Base-by-base conservation (phyloP, 2,888 invertebrate genomes). In the Homarus gammarus region DNA sequence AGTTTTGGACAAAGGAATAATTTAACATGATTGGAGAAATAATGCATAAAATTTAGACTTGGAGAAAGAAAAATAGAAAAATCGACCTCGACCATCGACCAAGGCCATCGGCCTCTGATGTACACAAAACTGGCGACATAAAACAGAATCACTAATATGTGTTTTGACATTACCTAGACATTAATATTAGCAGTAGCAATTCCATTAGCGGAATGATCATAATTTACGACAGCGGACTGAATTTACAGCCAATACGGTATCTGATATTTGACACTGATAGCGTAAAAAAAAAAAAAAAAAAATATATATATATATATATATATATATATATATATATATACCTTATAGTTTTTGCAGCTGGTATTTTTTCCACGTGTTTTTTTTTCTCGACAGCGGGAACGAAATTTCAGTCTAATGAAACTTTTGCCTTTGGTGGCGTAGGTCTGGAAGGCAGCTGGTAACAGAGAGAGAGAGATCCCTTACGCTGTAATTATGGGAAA, bases 211-310 rank as follows among this genome's bases (percentile, higher is more conserved):
- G 56, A 12, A 61, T 79, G 61, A 79, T 44, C n/a, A n/a, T 51
- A 33, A 61, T 79, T 33, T 79, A n/a, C 56, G 44, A 79, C 61
- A 61, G 27, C 38, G 51, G 12, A 61, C 79, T 79, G 33, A 79
- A 22, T 61, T 79, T 79, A 61, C 79, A 10, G 79, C 27, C 61
- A 79, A 56, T 56, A 61, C 27, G 31, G 56, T 38, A 79, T 61
- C 79, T 38, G 61, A 79, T 79, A 61, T 27, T 38, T 79, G 79
- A 61, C 79, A 38, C 51, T 79, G 79, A 79, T 79, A 2, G n/a
- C 1, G n/a, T 6, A 36, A 56, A 61, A 56, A 78, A 61, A 33
- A 77, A n/a, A n/a, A n/a, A n/a, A n/a, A n/a, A n/a, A n/a, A n/a
- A n/a, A 75, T 33, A 38, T 15, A 44, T 27, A 44, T 36, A 78